phyloP scores from a whole-genome alignment of 2,113 vertebrate genomes.

The Uropsilus gracilis region DNA sequence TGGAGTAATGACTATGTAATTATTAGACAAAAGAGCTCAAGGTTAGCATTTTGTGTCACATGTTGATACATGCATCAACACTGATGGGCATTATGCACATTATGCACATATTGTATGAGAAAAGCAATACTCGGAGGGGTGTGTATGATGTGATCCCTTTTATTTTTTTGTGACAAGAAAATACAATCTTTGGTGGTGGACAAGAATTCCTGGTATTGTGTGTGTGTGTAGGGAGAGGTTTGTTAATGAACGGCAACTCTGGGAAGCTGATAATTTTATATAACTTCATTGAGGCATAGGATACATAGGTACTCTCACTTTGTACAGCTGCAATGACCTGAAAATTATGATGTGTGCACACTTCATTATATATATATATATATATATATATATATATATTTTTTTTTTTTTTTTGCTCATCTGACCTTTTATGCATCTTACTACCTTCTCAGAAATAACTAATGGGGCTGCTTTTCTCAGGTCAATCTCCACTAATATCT shows the following conservation, averaged over 20 bases:
- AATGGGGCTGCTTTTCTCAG: background rate
- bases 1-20: background rate
- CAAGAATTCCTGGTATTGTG: background rate
- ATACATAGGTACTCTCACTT: background rate
- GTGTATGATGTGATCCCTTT: background rate
- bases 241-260: background rate
- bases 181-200: background rate
- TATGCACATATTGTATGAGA: background rate
- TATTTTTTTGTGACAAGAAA: background rate
- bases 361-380: background rate
- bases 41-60: background rate
- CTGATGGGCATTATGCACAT: background rate
- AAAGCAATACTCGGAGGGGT: background rate
- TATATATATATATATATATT: too few relatives aligned
- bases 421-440: background rate
- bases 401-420: background rate
- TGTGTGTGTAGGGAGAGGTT: rapidly evolving
- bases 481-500: background rate
- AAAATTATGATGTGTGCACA: background rate
- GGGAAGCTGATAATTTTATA: background rate
- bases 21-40: background rate
- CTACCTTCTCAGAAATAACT: background rate
- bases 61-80: background rate
- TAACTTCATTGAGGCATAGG: background rate
- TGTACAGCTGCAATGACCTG: background rate